A percentile compares a stretch with the other conserved stretches of the same genome.
Conservation (phyloP, 2,797 vertebrate genomes). For the Leptatherina wallacei region DNA sequence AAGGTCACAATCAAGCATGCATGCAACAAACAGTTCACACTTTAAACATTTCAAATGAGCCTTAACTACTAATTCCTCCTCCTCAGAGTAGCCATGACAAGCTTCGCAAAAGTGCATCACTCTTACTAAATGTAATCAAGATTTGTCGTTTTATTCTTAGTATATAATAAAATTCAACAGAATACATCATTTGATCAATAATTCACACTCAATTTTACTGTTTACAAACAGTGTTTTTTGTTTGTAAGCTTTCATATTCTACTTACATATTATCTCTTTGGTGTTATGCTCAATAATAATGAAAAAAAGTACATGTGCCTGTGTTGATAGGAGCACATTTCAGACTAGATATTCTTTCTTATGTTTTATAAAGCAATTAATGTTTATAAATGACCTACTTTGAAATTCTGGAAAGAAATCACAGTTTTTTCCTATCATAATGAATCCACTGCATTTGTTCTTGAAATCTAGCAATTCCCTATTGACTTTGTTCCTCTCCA, state of each 20-base stretch:
- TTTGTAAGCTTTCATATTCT: background rate
- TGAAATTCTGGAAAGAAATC: background rate
- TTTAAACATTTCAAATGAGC: background rate
- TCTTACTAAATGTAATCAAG: background rate
- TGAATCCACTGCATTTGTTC: constrained; percentile 11
- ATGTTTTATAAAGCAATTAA: background rate
- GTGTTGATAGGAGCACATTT: too few relatives aligned
- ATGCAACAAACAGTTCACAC: constrained; percentile 10
- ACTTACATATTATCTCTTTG: too few relatives aligned
- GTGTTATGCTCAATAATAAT: too few relatives aligned
- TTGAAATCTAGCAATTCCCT: constrained; percentile 24
- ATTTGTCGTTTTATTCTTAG: background rate
- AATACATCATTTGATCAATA: background rate
- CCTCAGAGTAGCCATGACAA: background rate
- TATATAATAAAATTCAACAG: background rate
- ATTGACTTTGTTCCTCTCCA: constrained; percentile 20
- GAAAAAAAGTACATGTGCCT: too few relatives aligned
- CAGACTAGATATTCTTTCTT: too few relatives aligned
- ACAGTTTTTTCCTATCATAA: background rate
- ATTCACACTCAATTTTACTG: background rate
- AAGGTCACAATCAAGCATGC: constrained; percentile 11
- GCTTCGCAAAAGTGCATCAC: background rate
- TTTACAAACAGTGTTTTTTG: background rate
- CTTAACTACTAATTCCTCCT: background rate
- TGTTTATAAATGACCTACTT: constrained; percentile 27